Evolutionary conservation across 2,113 vertebrate species (phyloP), one percentile per base, ranked within the genome.

Genomic region (Dunckerocampus dactyliophorus): DNA sequence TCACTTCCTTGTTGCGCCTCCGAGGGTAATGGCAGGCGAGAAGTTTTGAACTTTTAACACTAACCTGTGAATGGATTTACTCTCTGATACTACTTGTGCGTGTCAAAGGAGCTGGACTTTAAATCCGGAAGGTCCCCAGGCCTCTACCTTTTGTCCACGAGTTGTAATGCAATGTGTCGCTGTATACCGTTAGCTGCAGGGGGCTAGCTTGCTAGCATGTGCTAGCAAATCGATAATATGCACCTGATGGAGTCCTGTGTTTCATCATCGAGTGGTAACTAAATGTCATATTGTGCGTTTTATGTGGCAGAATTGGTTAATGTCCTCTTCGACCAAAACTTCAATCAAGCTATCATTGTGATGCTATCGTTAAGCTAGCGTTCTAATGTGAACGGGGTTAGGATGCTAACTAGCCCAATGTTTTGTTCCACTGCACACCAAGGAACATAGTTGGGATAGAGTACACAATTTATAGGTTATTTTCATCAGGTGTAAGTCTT

Each of bases 1-100:
- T 52, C 79, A 88, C 87, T 89, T 90, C 88, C 89, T 87, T 82
- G 82, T 88, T 89, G 65, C 69, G 64, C 54, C 62, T 14, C 47
- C 79, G 71, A 79, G 72, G 65, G 75, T 45, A 73, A 88, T 87
- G 79, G 80, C 65, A 69, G 78, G 60, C 60, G 57, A 83, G 65
- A 87, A 85, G 76, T 85, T 58, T 49, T 45, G 22, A 24, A 16
- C 49, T 49, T 65, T 56, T 65, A 65, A 76, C 70, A 49, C 50
- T 19, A 48, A 58, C 2, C n/a, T 31, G 13, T 58, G 22, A 48
- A 79, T 80, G 76, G 79, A 71, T 67, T 51, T 47, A 59, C 34
- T 13, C 10, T 12, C 11, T 54, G 16, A 47, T 8, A 20, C 1
- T 39, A 21, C 39, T 39, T 8, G 42, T 62, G 20, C 50, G 11